These are phyloP conservation scores for Drosophila buzzatii DNA, from an alignment of 2,888 invertebrate genomes.

Conservation along the genomic window DNA sequence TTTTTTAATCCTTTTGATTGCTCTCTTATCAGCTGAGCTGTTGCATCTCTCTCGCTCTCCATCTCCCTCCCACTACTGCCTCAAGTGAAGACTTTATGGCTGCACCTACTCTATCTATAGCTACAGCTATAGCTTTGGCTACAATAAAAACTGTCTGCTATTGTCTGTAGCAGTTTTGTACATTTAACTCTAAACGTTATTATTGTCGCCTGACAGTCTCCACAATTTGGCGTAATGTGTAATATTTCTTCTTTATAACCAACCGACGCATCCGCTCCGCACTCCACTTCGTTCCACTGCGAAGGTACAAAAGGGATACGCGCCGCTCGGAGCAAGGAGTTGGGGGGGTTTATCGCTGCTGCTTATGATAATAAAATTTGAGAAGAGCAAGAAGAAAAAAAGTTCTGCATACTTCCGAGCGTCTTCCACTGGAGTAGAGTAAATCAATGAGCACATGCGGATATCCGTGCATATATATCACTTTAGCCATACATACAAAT, in stretches of 20 bases:
- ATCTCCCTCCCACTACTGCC: too few species aligned
- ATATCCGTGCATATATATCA: constrained; percentile 71
- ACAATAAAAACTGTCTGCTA: constrained; percentile 57
- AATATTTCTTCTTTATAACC: constrained; percentile 85
- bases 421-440: constrained; percentile 28
- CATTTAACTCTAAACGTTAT: constrained; percentile 77
- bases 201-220: constrained; percentile 85
- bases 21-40: constrained; percentile 42
- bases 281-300: constrained; percentile 5
- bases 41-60: constrained; percentile 19
- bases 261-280: constrained; percentile 62
- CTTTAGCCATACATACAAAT: constrained; percentile 29
- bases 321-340: not conserved
- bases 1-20: constrained; percentile 19
- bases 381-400: constrained; percentile 25
- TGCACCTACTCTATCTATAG: constrained; percentile 34
- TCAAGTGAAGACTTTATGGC: constrained; percentile 1
- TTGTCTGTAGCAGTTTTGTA: constrained; percentile 14
- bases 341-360: constrained; percentile 14
- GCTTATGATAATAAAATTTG: constrained; percentile 69
- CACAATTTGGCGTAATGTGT: constrained; percentile 84
- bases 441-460: constrained; percentile 62
- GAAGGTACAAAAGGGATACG: constrained; percentile 59
- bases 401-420: constrained; percentile 59
- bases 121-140: constrained; percentile 22